Evolutionary conservation across 2,113 vertebrate genomes (phyloP), one percentile per base, ranked within the genome.

Genomic region (Periophthalmodon schlosseri): DNA sequence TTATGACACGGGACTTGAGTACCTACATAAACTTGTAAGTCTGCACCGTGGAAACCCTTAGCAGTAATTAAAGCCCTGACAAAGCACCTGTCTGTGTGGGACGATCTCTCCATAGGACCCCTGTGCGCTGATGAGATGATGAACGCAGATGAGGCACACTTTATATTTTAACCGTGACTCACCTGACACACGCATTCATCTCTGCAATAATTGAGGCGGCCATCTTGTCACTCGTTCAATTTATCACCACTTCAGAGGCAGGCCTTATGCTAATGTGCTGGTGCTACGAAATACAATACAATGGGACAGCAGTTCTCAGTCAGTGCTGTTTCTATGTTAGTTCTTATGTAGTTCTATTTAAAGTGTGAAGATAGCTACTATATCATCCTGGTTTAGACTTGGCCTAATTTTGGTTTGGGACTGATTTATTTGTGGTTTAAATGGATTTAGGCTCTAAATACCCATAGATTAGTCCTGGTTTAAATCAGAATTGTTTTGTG

Each of bases 1-100:
- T 61, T 10, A 78, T 70, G 56, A 83, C 72, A 12, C 34, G 21
- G 34, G 63, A 18, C 4, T 39, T 8, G 18, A 39, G 63, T 21
- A 13, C 34, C 33, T 39, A 21, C 63, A 39, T 21, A 44, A 65
- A 65, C 34, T 39, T 65, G 34, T 44, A 65, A 34, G 76, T 79
- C 72, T 50, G 4, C 63, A 61, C 91, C 93, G 88, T 72, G 78
- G 90, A 87, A 93, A 95, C 16, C 86, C 84, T 85, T 89, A 87
- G 93, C 79, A 91, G 92, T 94, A 96, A 96, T 95, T 95, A 93
- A 96, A 89, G 93, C 94, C 94, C 94, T 92, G 94, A 93, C 93
- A 95, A 94, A 92, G 91, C 92, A 92, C 91, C 91, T 94, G 92
- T 88, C 92, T 90, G 91, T 79, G 86, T 86, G 89, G 90, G 92